Evolutionary conservation across 1,140 invertebrate genomes (phyloP).

Genomic region (Rhizoglyphus robini): DNA sequence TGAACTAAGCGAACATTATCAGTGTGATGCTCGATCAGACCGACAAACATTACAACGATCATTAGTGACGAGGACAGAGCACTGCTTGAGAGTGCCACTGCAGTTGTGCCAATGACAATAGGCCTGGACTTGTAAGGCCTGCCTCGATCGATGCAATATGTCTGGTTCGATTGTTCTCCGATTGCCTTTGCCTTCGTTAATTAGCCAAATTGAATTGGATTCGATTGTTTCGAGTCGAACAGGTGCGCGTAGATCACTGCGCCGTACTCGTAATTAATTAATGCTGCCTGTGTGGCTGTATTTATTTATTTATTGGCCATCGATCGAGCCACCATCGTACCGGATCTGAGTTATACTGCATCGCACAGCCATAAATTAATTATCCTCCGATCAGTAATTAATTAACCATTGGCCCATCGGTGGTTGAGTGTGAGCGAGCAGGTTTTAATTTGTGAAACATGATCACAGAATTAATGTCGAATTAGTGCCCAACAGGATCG

Average conservation of each 20-base stretch:
- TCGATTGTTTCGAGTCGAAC: not conserved
- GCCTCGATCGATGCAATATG: too few relatives aligned
- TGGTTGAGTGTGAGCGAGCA: not conserved
- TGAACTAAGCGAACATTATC: too few relatives aligned
- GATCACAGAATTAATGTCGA: not conserved
- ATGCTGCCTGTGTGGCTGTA: not conserved
- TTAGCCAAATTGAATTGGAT: too few relatives aligned
- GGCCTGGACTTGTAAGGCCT: too few relatives aligned
- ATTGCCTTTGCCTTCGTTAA: too few relatives aligned
- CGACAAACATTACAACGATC: too few relatives aligned
- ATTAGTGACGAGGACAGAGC: too few relatives aligned
- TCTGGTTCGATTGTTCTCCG: too few relatives aligned
- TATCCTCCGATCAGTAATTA: not conserved
- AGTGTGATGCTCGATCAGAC: too few relatives aligned
- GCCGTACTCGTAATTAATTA: not conserved
- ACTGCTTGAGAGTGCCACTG: too few relatives aligned
- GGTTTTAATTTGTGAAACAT: constrained; percentile 14
- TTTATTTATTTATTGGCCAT: not conserved
- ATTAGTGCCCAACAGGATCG: not conserved
- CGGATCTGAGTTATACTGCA: not conserved
- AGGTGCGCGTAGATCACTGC: not conserved
- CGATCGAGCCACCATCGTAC: not conserved
- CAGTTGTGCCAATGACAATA: too few relatives aligned
- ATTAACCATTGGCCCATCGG: not conserved
- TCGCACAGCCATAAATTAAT: not conserved